Conservation (phyloP, 2,797 vertebrate species). For the Pangasius sanitwongsei region DNA sequence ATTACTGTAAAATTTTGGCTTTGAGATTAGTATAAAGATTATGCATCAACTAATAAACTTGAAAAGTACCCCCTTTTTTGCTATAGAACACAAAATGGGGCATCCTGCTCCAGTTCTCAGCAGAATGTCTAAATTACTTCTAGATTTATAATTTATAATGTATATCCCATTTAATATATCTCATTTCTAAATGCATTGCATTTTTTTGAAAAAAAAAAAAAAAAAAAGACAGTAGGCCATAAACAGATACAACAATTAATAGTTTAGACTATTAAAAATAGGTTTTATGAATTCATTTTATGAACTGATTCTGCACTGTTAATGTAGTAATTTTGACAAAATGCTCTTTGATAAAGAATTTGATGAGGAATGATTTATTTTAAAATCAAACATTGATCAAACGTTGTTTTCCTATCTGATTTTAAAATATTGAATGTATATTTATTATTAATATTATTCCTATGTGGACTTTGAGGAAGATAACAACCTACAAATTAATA, state of each 20-base stretch:
- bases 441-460: too few species aligned
- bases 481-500: too few species aligned
- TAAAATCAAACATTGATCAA: neutral
- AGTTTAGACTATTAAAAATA: neutral
- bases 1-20: neutral
- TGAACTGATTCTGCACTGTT: neutral
- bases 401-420: neutral
- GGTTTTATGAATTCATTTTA: neutral
- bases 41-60: neutral
- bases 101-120: too few species aligned
- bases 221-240: neutral
- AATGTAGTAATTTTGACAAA: neutral
- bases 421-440: neutral
- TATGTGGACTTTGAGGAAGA: too few species aligned
- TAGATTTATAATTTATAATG: neutral
- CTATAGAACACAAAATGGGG: too few species aligned
- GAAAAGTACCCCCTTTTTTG: too few species aligned
- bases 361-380: neutral
- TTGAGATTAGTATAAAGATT: neutral
- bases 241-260: neutral
- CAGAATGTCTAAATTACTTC: too few species aligned
- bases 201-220: neutral
- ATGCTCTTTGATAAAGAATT: neutral
- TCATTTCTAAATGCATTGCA: neutral
- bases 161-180: neutral